Evolutionary conservation across 1,140 invertebrate genomes (phyloP), one percentile per base, ranked within the genome.

Genomic region (Portunus trituberculatus): DNA sequence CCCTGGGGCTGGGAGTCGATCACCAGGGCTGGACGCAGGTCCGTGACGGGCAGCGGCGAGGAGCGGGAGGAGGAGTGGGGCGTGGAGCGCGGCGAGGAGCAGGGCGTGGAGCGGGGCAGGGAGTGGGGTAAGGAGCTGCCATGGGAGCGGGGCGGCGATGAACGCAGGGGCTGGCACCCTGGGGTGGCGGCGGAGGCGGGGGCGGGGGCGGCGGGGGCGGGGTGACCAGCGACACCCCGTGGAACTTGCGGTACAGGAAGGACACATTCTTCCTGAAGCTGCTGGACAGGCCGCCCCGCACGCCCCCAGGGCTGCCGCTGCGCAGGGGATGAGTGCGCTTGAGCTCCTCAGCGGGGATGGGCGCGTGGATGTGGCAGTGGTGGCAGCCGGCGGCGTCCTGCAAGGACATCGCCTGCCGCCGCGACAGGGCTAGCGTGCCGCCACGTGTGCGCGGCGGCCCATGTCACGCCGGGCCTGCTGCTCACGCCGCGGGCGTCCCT

Each of bases 361-460:
- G 95, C 10, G 95, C 92, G 45, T 93, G 95, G 67, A 95, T 93
- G 92, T 95, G 95, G 86, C 95, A 95, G 92, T 95, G 95, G 87
- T 95, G 95, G 87, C 95, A 95, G 45, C 83, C 48, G 6, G 94
- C 84, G 92, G 86, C 32, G 48, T 95, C 95, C 32, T 86, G 92
- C 29, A 91, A 25, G 29, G 95, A 39, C 92, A 95, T 93, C 31
- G 29, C 91, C 76, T 39, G n/a, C 91, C 84, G 29, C 48, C 29
- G 83, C 31, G 39, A n/a, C 39, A 2, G 16, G 39, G 12, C 8
- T n/a, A 28, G 39, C 45, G 32, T 32, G 82, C 67, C 76, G 48
- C 32, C 25, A 31, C 31, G n/a, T 28, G 14, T 32, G 45, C 39
- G 10, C 83, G 14, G 12, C 29, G 4, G 92, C 76, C 45, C 28